These are phyloP conservation scores for Mamestra brassicae DNA, from an alignment of 2,888 invertebrate genomes.

Conservation along the genomic window DNA sequence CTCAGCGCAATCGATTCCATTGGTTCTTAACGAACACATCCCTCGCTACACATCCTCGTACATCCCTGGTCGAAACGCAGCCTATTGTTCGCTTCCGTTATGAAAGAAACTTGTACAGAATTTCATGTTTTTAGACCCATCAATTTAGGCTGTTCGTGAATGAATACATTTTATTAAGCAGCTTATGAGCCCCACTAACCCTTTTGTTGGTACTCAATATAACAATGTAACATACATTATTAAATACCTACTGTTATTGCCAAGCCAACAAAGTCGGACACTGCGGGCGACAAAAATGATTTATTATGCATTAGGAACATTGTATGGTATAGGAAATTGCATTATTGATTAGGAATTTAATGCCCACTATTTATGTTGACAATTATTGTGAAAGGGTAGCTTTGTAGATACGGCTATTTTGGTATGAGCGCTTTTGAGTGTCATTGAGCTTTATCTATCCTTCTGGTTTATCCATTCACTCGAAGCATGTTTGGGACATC, in stretches of 20 bases:
- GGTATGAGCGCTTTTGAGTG: constrained; percentile 4
- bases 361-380: constrained; percentile 8
- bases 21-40: no score
- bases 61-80: no score
- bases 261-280: constrained; percentile 9
- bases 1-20: no score
- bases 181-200: not conserved
- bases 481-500: not conserved
- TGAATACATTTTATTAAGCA: not conserved
- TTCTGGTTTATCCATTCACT: not conserved
- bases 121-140: not conserved
- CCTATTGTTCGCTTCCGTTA: not conserved
- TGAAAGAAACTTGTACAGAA: not conserved
- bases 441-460: not conserved
- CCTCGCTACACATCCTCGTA: no score
- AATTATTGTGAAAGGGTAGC: constrained; percentile 16
- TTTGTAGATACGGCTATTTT: constrained; percentile 1
- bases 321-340: constrained; percentile 18
- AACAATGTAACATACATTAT: constrained; percentile 14
- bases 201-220: constrained; percentile 4
- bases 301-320: constrained; percentile 30
- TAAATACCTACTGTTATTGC: constrained; percentile 11
- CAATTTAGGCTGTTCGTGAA: not conserved
- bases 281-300: constrained; percentile 27
- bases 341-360: constrained; percentile 37